These are phyloP conservation scores for Pristionchus maxplancki DNA, from an alignment of 2,888 invertebrate species.

Conservation along the genomic window DNA sequence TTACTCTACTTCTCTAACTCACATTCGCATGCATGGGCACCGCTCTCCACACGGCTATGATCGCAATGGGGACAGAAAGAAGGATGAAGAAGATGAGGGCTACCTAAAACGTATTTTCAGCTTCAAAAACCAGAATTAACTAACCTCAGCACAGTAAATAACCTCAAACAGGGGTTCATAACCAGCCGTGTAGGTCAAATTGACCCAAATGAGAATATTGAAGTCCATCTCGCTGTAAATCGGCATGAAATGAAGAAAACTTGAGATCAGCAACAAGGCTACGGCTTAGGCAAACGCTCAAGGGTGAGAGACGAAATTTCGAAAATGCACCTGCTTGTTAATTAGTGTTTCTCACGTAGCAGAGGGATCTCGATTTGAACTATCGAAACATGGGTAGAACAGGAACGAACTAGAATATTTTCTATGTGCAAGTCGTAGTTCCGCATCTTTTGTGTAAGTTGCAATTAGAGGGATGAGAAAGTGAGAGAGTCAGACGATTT, in stretches of 20 bases:
- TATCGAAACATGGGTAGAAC: too few species aligned
- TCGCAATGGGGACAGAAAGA: background rate
- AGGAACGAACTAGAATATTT: background rate
- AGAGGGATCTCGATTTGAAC: background rate
- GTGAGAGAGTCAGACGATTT: too few species aligned
- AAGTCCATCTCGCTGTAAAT: background rate
- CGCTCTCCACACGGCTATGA: background rate
- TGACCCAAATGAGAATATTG: constrained; percentile 33
- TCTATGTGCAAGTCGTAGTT: background rate
- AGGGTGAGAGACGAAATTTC: background rate
- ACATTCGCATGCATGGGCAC: constrained; percentile 26
- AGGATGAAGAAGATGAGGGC: background rate
- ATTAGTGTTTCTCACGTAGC: background rate
- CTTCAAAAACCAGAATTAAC: background rate
- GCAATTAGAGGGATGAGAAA: background rate
- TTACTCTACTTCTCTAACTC: too few species aligned
- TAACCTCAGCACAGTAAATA: background rate
- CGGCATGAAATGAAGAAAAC: too few species aligned
- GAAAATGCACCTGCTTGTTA: background rate
- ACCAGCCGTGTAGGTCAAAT: background rate
- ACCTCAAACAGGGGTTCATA: background rate
- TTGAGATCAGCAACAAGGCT: background rate
- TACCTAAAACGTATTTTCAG: background rate
- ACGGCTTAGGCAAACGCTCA: too few species aligned
- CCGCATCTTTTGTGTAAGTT: background rate